A percentile compares a stretch with the other conserved stretches of the same genome.
Evolutionary conservation across 2,888 invertebrate species (phyloP).

Genomic region (Nomada fabriciana): DNA sequence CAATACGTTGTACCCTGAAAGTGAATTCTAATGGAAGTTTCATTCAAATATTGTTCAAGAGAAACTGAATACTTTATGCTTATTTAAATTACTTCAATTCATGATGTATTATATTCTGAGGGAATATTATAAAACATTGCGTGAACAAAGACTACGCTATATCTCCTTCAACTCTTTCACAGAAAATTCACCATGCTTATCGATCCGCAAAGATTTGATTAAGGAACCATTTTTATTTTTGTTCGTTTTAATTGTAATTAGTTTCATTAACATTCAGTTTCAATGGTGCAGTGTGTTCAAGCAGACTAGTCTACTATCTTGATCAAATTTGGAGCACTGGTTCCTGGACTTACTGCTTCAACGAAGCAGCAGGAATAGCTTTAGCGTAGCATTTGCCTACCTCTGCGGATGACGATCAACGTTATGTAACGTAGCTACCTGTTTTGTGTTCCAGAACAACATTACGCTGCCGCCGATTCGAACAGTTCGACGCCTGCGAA

Average conservation of each 20-base stretch:
- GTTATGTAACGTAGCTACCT: constrained; percentile 35
- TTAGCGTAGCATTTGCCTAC: constrained; percentile 18
- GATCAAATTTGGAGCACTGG: no score
- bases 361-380: not conserved
- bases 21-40: no score
- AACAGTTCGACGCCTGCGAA: constrained; percentile 92
- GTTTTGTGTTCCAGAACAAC: constrained; percentile 87
- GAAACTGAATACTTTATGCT: no score
- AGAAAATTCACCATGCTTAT: not conserved
- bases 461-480: constrained; percentile 92
- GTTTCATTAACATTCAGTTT: no score
- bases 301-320: no score
- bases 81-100: no score
- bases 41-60: no score
- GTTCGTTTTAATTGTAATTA: no score
- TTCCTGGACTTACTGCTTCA: not conserved
- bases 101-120: not conserved
- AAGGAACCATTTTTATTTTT: not conserved
- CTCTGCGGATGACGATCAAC: constrained; percentile 24
- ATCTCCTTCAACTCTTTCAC: not conserved
- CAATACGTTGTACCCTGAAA: no score
- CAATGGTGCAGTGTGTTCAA: no score
- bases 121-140: not conserved
- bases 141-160: not conserved
- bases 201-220: not conserved